A percentile compares a stretch with the other conserved stretches of the same genome.
These are phyloP conservation scores for Oligia strigilis DNA, from an alignment of 2,888 invertebrate species.

Conservation along the genomic window DNA sequence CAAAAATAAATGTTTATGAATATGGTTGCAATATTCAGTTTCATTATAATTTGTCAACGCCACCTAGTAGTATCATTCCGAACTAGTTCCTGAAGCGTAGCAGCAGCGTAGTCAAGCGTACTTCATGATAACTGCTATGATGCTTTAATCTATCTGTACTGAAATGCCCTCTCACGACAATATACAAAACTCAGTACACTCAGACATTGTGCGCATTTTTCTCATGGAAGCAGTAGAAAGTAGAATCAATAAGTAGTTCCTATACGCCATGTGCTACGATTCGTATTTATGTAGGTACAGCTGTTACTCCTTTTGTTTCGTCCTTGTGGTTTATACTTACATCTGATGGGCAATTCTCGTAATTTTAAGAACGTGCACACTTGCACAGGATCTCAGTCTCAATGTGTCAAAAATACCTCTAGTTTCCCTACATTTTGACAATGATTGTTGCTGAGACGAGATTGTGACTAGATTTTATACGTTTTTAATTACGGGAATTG, in stretches of 20 bases:
- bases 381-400: too few relatives aligned
- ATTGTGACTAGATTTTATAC: too few relatives aligned
- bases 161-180: slow-evolving; percentile 35
- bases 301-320: background rate
- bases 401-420: too few relatives aligned
- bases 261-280: background rate
- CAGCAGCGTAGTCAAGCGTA: background rate
- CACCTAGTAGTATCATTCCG: slow-evolving; percentile 26
- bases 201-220: background rate
- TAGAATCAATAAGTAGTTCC: background rate
- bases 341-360: background rate
- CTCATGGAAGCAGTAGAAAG: background rate
- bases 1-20: background rate
- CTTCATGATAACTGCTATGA: background rate
- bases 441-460: too few relatives aligned
- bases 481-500: too few relatives aligned
- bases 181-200: background rate
- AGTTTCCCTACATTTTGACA: too few relatives aligned
- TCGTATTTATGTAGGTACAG: too few relatives aligned
- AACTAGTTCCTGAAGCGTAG: background rate
- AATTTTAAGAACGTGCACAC: too few relatives aligned
- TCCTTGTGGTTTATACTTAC: background rate
- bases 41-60: slow-evolving; percentile 21
- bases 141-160: slow-evolving; percentile 1
- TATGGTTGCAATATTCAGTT: background rate